Evolutionary conservation across 2,113 vertebrate species (phyloP).

Genomic region (western clawed frog (Xenopus tropicalis)): UCB_Xtro_10.0 CM004451.2:34870001-34870500

Average conservation of each 20-base stretch:
- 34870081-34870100: no score
- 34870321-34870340: constrained; percentile 24
- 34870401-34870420: not conserved
- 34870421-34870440: not conserved
- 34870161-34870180: no score
- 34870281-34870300: not conserved
- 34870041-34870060: no score
- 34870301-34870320: constrained; percentile 17
- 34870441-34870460: not conserved
- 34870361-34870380: constrained; percentile 14
- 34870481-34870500: no score
- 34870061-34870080: no score
- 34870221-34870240: constrained; percentile 15
- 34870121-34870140: no score
- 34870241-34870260: constrained; percentile 4
- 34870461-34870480: not conserved
- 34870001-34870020: no score
- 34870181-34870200: no score
- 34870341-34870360: constrained; percentile 5
- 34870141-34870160: no score
- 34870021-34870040: no score
- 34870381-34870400: not conserved
- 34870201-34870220: not conserved
- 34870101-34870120: no score
- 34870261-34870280: not conserved